phyloP scores from a whole-genome alignment of 1,140 invertebrate species.

The Lepidotrigona ventralis region DNA sequence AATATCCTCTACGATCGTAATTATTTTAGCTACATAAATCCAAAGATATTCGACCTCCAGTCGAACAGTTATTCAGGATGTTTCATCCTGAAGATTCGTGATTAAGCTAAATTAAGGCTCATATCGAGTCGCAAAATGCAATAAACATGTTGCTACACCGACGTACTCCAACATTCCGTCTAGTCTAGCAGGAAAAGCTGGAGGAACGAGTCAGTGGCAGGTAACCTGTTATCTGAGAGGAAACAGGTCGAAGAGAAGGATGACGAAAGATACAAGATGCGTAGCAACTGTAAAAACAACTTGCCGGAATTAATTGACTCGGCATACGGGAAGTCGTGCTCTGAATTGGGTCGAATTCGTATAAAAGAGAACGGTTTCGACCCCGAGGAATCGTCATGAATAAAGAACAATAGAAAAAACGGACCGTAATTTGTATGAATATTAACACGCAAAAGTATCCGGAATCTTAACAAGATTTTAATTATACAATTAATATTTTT shows the following conservation, averaged over 20 bases:
- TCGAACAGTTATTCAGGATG: background rate
- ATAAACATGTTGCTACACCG: background rate
- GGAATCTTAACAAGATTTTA: background rate
- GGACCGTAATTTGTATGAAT: background rate
- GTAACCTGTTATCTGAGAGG: slow-evolving; percentile 36
- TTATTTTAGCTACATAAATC: background rate
- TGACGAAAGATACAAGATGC: slow-evolving; percentile 39
- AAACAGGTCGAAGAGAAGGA: slow-evolving; percentile 42
- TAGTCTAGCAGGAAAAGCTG: slow-evolving; percentile 12
- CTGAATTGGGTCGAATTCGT: slow-evolving; percentile 51
- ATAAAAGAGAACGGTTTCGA: slow-evolving; percentile 1
- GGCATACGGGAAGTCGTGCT: slow-evolving; percentile 39
- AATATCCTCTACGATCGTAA: background rate
- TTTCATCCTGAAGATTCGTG: no score
- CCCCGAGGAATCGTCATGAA: slow-evolving; percentile 20
- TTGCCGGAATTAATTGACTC: slow-evolving; percentile 60
- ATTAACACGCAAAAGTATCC: background rate
- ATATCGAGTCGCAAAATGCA: background rate
- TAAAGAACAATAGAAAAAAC: slow-evolving; percentile 6
- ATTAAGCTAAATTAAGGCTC: background rate
- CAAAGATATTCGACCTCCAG: background rate
- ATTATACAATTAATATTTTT: background rate
- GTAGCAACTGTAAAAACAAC: slow-evolving; percentile 53
- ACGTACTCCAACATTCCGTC: background rate
- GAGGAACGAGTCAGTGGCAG: background rate